phyloP scores from a whole-genome alignment of 2,888 invertebrate genomes.

The Heliothis peltigera region DNA sequence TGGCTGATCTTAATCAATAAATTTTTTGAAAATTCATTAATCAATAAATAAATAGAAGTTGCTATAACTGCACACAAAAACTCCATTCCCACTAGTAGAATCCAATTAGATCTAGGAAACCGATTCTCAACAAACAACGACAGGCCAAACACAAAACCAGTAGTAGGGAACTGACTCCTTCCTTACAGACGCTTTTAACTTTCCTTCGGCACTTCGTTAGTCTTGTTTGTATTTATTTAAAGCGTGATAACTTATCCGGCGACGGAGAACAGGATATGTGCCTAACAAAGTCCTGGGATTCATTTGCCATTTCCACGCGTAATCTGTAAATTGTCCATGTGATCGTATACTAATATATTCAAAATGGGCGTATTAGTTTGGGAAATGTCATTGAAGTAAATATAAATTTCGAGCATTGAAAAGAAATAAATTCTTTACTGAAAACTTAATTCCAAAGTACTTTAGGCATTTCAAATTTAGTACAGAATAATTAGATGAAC shows the following conservation, averaged over 20 bases:
- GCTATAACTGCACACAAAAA: neutral
- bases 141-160: slow-evolving; percentile 27
- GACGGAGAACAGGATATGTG: slow-evolving; percentile 84
- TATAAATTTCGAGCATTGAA: neutral
- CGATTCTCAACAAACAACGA: slow-evolving; percentile 15
- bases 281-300: slow-evolving; percentile 69
- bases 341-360: slow-evolving; percentile 47
- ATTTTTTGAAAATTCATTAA: too few species aligned
- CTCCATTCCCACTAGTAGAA: slow-evolving; percentile 1
- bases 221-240: slow-evolving; percentile 86
- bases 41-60: too few species aligned
- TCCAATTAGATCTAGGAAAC: slow-evolving; percentile 36
- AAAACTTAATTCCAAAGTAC: too few species aligned
- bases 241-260: slow-evolving; percentile 84
- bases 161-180: slow-evolving; percentile 72
- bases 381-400: neutral
- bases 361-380: slow-evolving; percentile 16
- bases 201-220: slow-evolving; percentile 88
- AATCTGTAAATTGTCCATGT: slow-evolving; percentile 64
- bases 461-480: too few species aligned
- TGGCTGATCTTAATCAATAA: too few species aligned
- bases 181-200: slow-evolving; percentile 84
- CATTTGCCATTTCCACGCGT: slow-evolving; percentile 71
- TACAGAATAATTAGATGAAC: too few species aligned
- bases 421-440: too few species aligned